These are phyloP conservation scores for Epizoanthus scotinus DNA, from an alignment of 92 coral and sea anemone species.

Conservation along the genomic window DNA sequence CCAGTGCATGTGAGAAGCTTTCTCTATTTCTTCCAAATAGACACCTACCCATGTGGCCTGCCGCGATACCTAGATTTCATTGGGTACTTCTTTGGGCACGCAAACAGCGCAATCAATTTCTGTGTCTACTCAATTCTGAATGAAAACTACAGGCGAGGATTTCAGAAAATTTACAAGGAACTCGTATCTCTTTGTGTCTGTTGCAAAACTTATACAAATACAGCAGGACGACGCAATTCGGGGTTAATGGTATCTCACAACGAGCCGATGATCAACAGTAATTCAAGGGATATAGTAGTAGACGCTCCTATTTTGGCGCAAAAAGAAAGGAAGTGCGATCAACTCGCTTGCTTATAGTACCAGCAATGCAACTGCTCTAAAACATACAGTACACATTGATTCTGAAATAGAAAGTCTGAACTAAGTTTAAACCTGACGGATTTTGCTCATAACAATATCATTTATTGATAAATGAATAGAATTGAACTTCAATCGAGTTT, in stretches of 20 bases:
- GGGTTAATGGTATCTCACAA: slow-evolving; percentile 14
- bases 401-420: too few relatives aligned
- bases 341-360: background rate
- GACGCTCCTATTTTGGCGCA: background rate
- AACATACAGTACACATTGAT: too few relatives aligned
- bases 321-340: background rate
- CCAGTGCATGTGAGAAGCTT: slow-evolving; percentile 72
- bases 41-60: slow-evolving; percentile 61
- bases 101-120: slow-evolving; percentile 71
- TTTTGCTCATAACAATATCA: too few relatives aligned
- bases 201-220: background rate
- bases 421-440: too few relatives aligned
- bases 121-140: slow-evolving; percentile 68
- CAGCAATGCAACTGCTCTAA: too few relatives aligned
- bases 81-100: slow-evolving; percentile 81
- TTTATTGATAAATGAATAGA: too few relatives aligned
- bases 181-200: slow-evolving; percentile 4
- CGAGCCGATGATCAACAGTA: slow-evolving; percentile 9
- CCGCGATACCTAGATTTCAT: slow-evolving; percentile 67
- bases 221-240: background rate
- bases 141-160: slow-evolving; percentile 50
- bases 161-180: slow-evolving; percentile 11
- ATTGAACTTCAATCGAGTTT: too few relatives aligned
- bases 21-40: slow-evolving; percentile 57
- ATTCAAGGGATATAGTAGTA: background rate